Evolutionary conservation across 2,888 invertebrate genomes (phyloP), one percentile per base, ranked within the genome.

Genomic region (Sinhomidia bicolor): DNA sequence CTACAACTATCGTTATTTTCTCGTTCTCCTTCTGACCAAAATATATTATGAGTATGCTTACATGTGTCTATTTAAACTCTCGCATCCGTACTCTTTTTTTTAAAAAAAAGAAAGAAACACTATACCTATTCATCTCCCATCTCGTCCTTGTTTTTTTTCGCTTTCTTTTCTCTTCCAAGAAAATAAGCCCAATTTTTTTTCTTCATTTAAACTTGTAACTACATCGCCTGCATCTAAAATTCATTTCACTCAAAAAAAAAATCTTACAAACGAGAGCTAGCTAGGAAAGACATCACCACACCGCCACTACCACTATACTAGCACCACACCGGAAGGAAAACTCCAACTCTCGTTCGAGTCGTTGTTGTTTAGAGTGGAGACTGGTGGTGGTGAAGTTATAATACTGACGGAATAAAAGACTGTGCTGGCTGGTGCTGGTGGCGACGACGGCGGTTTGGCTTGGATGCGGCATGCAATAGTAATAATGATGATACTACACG

Each of bases 191-290:
- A 7, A 36, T 36, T 65, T 65, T 65, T 54, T 54, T 76, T 32
- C 51, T 29, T 1, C 29, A 29, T 76, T 54, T 36, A 36, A 36
- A 36, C 36, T 7, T 5, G 51, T 54, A 51, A 9, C 23, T 74
- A 74, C 44, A 41, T 47, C 17, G 14, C 29, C 76, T 29, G 51
- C 51, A 76, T 76, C n/a, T 76, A 76, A 76, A 76, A 76, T 54
- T 74, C 74, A 47, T 44, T 47, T 74, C 54, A 32, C 32, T 76
- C 41, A 9, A 12, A 62, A 17, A 71, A 20, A 71, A 71, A 71
- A 71, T 76, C 62, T 32, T 14, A 32, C 23, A 62, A 32, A 32
- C 26, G 6, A 6, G 9, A 60, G 60, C 26, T 26, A 60, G 60
- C 60, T 23, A 57, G 36, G 36, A 44, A 54, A 54, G n/a, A n/a